phyloP scores from a whole-genome alignment of 1,140 invertebrate species.

The Carposina sasakii region DNA sequence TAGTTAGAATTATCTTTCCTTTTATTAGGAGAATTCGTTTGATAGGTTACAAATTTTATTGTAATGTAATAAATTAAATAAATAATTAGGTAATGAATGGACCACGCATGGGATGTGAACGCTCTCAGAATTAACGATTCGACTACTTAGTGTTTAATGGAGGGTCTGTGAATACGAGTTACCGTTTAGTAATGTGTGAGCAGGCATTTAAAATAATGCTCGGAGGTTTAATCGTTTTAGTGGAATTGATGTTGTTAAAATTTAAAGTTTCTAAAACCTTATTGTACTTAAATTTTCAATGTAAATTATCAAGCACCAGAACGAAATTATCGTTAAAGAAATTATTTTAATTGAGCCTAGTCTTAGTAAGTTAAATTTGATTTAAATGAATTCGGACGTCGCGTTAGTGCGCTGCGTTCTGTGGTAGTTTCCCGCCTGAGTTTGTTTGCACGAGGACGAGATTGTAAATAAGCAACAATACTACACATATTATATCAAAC shows the following conservation, averaged over 20 bases:
- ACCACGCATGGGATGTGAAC: slow-evolving; percentile 58
- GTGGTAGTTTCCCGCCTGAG: slow-evolving; percentile 15
- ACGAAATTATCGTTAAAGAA: slow-evolving; percentile 58
- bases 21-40: slow-evolving; percentile 69
- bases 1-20: slow-evolving; percentile 58
- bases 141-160: slow-evolving; percentile 46
- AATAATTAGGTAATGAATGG: slow-evolving; percentile 62
- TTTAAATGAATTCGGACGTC: slow-evolving; percentile 36
- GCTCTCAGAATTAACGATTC: slow-evolving; percentile 69
- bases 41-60: slow-evolving; percentile 71
- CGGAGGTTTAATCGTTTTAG: slow-evolving; percentile 57
- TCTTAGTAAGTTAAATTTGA: slow-evolving; percentile 65
- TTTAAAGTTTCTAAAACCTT: slow-evolving; percentile 67
- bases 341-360: slow-evolving; percentile 68
- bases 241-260: slow-evolving; percentile 71
- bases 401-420: slow-evolving; percentile 28
- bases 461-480: slow-evolving; percentile 36
- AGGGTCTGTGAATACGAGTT: slow-evolving; percentile 49
- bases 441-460: slow-evolving; percentile 34
- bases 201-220: slow-evolving; percentile 70
- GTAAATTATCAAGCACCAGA: slow-evolving; percentile 67
- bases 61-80: slow-evolving; percentile 62
- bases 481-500: slow-evolving; percentile 29
- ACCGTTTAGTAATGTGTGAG: slow-evolving; percentile 68
- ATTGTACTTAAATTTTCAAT: slow-evolving; percentile 71